Conservation (phyloP, 2,797 vertebrate genomes). For the Chloroceryle amazona region DNA sequence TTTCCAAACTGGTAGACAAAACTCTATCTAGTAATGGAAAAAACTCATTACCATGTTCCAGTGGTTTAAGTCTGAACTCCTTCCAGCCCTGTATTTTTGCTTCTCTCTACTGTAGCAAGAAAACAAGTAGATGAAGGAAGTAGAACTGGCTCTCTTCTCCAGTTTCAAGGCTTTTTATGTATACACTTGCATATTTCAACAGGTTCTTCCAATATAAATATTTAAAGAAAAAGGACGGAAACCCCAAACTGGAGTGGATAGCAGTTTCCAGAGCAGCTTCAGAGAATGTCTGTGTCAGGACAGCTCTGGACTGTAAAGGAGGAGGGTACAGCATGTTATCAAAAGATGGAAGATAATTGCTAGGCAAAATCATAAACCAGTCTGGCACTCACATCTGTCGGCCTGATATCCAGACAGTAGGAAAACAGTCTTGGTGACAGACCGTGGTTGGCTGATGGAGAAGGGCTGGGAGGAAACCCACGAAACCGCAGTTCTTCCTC, state of each 20-base stretch:
- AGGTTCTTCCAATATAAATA: constrained; percentile 58
- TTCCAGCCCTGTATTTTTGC: constrained; percentile 18
- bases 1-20: constrained; percentile 33
- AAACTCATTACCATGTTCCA: background rate
- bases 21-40: background rate
- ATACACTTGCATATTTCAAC: constrained; percentile 13
- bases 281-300: background rate
- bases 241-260: background rate
- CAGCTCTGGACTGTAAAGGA: background rate
- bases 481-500: background rate
- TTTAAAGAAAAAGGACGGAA: constrained; percentile 19
- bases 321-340: background rate
- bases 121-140: background rate
- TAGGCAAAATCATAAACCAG: constrained; percentile 6
- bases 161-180: background rate
- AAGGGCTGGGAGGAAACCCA: background rate
- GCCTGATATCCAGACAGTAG: background rate
- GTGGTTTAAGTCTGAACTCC: constrained; percentile 7
- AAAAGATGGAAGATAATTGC: constrained; percentile 31
- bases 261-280: constrained; percentile 1
- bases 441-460: background rate
- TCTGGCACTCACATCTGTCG: background rate
- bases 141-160: background rate
- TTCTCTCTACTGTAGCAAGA: constrained; percentile 24
- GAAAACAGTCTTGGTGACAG: background rate